phyloP scores from a whole-genome alignment of 2,113 vertebrate genomes.

The Carlito syrichta region DNA sequence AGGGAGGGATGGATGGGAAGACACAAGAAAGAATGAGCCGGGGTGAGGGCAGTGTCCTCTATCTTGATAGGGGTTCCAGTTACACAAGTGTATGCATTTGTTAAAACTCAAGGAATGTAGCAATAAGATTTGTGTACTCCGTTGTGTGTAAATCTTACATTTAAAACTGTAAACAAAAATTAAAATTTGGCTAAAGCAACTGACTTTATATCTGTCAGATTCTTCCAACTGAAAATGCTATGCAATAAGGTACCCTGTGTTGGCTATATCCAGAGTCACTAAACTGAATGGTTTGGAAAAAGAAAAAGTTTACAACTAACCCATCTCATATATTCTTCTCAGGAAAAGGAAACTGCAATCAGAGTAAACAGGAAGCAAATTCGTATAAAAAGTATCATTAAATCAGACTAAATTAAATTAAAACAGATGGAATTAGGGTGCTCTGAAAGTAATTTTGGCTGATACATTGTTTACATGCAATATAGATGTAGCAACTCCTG shows the following conservation, averaged over 20 bases:
- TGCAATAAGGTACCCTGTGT: not conserved
- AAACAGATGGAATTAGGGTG: slow-evolving; percentile 78
- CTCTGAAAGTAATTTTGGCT: slow-evolving; percentile 78
- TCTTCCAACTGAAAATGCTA: not conserved
- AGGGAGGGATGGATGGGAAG: not conserved
- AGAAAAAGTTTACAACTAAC: slow-evolving; percentile 51
- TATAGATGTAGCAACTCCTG: slow-evolving; percentile 70
- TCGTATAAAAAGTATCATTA: slow-evolving; percentile 77
- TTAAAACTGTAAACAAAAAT: not conserved
- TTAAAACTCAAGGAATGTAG: not conserved
- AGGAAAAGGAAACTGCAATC: slow-evolving; percentile 71
- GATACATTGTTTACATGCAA: slow-evolving; percentile 75
- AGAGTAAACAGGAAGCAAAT: slow-evolving; percentile 74
- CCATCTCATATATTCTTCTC: slow-evolving; percentile 42
- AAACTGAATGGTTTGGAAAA: not conserved
- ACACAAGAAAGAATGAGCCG: not conserved
- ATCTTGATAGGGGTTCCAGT: not conserved
- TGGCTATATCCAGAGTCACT: not conserved
- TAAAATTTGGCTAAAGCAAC: not conserved
- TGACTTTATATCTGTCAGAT: not conserved
- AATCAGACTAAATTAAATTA: slow-evolving; percentile 81
- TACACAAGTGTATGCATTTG: not conserved
- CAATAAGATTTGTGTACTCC: not conserved
- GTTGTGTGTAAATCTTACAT: not conserved
- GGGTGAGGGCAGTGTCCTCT: fast-evolving